Base-by-base conservation (phyloP, 2,113 vertebrate genomes). In the Strigops habroptila region DNA sequence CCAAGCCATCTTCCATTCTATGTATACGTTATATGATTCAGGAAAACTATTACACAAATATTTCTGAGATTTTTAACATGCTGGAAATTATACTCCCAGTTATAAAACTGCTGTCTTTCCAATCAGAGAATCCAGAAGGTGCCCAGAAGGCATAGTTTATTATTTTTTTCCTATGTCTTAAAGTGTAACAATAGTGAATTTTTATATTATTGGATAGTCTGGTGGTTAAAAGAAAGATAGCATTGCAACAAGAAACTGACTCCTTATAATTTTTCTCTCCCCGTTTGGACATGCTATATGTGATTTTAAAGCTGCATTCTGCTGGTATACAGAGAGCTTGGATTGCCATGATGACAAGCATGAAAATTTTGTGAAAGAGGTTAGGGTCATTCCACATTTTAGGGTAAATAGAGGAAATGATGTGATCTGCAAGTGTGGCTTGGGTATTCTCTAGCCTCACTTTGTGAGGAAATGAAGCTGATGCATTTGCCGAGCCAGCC, bases 21-120 rank as follows among this genome's bases (percentile, higher is more conserved):
- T n/a, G 25, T 11, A 5, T 46, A 13, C 0, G 0, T 80, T 55
- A 7, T 5, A 3, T 83, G 5, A 22, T n/a, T 83, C 64, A 74
- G 37, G 37, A 81, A 53, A 86, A 69, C 22, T 65, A 33, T 15
- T 53, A 8, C 27, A 19, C 22, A 70, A 43, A 43, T 57, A 52
- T n/a, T 57, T 73, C 10, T 18, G 41, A 43, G 35, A 35, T 46
- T 64, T 79, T 70, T 59, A 30, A 77, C 23, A 6, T 69, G 46
- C 10, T 80, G 19, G n/a, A 37, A 48, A 2, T 74, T 53, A 28
- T 33, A n/a, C 18, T 87, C 62, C 9, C 9, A 13, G 14, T 8
- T 73, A 8, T 62, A 59, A 90, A 88, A 44, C 13, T 28, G 14
- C 22, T 75, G 0, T 63, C 23, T 84, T 81, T 82, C 11, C n/a